Evolutionary conservation across 2,797 vertebrate species (phyloP).

Genomic region (Falco rusticolus): DNA sequence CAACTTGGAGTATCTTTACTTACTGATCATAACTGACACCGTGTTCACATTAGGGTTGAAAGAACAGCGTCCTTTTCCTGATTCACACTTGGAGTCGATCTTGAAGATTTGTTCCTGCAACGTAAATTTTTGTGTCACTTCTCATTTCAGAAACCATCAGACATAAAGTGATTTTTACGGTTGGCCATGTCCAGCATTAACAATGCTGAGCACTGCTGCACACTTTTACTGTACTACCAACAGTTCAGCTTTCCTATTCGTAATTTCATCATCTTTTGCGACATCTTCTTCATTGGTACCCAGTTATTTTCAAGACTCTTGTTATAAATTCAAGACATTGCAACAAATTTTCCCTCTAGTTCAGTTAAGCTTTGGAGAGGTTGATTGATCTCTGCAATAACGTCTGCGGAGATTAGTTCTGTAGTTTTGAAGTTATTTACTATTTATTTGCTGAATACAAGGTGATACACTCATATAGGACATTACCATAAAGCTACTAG

Average conservation of each 20-base stretch:
- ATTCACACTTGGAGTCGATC: conserved; percentile 92
- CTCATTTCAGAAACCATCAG: background rate
- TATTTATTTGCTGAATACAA: background rate
- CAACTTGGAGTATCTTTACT: conserved; percentile 71
- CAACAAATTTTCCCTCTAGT: background rate
- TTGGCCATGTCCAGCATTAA: background rate
- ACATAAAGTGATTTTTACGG: background rate
- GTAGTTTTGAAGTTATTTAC: background rate
- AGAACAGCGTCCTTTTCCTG: conserved; percentile 96
- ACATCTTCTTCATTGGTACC: background rate
- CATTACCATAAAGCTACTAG: background rate
- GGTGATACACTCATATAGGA: background rate
- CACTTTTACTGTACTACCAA: background rate
- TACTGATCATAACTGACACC: conserved; percentile 97
- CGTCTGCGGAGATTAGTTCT: background rate
- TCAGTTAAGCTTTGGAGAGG: background rate
- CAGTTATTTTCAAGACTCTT: background rate
- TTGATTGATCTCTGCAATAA: background rate
- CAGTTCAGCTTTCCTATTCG: background rate
- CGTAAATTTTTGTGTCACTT: conserved; percentile 27
- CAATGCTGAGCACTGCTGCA: background rate
- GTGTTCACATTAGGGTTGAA: conserved; percentile 97
- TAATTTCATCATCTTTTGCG: background rate
- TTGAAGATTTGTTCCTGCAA: conserved; percentile 92
- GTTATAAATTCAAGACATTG: background rate